Evolutionary conservation across 1,140 invertebrate species (phyloP).

Genomic region (Ectropis grisescens): DNA sequence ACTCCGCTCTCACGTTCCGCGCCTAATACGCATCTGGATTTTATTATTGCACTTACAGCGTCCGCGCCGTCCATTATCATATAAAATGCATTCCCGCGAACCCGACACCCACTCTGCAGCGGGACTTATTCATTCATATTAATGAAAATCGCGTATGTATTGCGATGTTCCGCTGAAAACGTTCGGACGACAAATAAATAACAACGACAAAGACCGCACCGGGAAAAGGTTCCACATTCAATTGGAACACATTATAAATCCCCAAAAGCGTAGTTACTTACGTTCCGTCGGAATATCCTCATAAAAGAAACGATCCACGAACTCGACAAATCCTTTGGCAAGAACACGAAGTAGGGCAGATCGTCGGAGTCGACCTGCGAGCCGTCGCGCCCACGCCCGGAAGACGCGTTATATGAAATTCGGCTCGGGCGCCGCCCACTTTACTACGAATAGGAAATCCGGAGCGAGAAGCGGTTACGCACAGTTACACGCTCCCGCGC

Average conservation of each 20-base stretch:
- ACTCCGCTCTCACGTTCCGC: slow-evolving; percentile 18
- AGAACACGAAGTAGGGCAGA: slow-evolving; percentile 59
- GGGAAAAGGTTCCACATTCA: slow-evolving; percentile 24
- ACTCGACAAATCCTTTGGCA: slow-evolving; percentile 61
- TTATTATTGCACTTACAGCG: slow-evolving; percentile 31
- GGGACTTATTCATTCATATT: too few species aligned
- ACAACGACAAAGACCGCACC: slow-evolving; percentile 16
- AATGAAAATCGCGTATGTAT: too few species aligned
- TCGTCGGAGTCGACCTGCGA: slow-evolving; percentile 47
- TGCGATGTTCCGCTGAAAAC: too few species aligned
- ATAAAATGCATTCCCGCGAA: too few species aligned
- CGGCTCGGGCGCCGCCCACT: slow-evolving; percentile 58
- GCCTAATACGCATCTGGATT: slow-evolving; percentile 30
- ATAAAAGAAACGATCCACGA: slow-evolving; percentile 59
- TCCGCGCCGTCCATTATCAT: too few species aligned
- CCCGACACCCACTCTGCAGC: too few species aligned
- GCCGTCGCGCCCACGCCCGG: slow-evolving; percentile 44
- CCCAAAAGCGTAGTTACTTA: slow-evolving; percentile 51
- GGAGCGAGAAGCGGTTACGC: slow-evolving; percentile 69
- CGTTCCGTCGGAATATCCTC: slow-evolving; percentile 40
- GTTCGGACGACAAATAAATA: too few species aligned
- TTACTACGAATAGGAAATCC: slow-evolving; percentile 69
- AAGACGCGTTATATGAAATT: slow-evolving; percentile 61
- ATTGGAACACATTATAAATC: slow-evolving; percentile 51
- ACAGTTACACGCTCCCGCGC: slow-evolving; percentile 69